Conservation (phyloP, 2,113 vertebrate genomes). For the Balaeniceps rex region DNA sequence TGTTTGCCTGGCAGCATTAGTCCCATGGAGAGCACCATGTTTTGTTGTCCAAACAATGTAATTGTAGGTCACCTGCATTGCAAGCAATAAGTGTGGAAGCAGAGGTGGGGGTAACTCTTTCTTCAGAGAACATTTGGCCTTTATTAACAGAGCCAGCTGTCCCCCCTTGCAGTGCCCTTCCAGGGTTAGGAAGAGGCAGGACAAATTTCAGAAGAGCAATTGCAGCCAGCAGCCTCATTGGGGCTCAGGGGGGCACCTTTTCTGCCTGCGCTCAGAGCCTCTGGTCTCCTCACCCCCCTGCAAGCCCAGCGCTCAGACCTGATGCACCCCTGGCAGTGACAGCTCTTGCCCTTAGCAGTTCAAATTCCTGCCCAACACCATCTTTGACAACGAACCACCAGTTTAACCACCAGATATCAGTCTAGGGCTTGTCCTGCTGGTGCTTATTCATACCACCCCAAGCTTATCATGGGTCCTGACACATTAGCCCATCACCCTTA, state of each 20-base stretch:
- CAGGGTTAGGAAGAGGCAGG: not conserved
- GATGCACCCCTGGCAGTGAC: not conserved
- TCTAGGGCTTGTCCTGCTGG: not conserved
- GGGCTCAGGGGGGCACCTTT: not conserved
- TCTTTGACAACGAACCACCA: not conserved
- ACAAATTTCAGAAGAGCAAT: not conserved
- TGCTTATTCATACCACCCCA: not conserved
- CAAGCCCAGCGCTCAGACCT: no score
- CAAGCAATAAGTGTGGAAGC: not conserved
- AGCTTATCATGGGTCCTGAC: not conserved
- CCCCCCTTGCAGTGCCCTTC: not conserved
- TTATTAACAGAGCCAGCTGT: not conserved
- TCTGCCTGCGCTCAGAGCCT: accelerated
- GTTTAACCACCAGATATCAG: not conserved
- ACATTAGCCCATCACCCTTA: not conserved
- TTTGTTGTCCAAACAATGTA: not conserved
- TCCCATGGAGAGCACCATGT: accelerated
- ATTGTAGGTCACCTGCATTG: not conserved
- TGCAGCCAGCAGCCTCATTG: not conserved
- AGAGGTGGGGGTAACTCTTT: not conserved
- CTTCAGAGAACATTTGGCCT: not conserved
- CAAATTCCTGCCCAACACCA: not conserved
- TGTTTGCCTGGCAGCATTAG: not conserved
- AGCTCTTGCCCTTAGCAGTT: not conserved
- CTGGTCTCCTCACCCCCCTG: not conserved